Evolutionary conservation across 2,888 invertebrate genomes (phyloP).

Genomic region (Eugnorisma glareosa): DNA sequence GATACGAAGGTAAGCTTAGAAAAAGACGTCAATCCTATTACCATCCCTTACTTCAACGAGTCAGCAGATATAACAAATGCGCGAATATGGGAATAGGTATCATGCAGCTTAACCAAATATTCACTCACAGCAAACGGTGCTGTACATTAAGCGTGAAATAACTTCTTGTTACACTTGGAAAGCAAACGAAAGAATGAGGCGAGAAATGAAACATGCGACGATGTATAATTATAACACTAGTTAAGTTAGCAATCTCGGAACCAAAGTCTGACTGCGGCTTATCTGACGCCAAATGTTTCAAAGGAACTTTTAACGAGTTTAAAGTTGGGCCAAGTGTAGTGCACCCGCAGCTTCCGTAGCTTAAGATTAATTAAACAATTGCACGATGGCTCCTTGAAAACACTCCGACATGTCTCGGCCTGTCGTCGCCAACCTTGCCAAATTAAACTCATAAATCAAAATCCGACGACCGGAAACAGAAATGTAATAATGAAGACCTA

Average conservation of each 20-base stretch:
- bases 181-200: constrained; percentile 65
- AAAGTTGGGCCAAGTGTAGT: constrained; percentile 89
- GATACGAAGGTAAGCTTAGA: background rate
- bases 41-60: background rate
- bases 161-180: constrained; percentile 45
- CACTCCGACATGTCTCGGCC: constrained; percentile 90
- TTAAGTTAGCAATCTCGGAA: constrained; percentile 89
- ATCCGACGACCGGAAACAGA: constrained; percentile 87
- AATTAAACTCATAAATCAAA: constrained; percentile 90
- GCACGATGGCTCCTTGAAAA: constrained; percentile 90
- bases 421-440: constrained; percentile 90
- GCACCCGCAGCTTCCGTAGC: constrained; percentile 86
- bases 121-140: constrained; percentile 8
- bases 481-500: constrained; percentile 88
- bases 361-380: constrained; percentile 91
- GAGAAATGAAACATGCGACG: constrained; percentile 76
- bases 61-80: background rate
- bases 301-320: constrained; percentile 91
- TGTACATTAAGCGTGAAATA: constrained; percentile 45
- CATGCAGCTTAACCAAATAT: constrained; percentile 28
- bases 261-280: constrained; percentile 89
- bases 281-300: constrained; percentile 90
- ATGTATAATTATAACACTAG: constrained; percentile 89
- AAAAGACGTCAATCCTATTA: background rate
- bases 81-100: background rate